Evolutionary conservation across 2,888 invertebrate genomes (phyloP).

Genomic region (Hypercompe scribonia): DNA sequence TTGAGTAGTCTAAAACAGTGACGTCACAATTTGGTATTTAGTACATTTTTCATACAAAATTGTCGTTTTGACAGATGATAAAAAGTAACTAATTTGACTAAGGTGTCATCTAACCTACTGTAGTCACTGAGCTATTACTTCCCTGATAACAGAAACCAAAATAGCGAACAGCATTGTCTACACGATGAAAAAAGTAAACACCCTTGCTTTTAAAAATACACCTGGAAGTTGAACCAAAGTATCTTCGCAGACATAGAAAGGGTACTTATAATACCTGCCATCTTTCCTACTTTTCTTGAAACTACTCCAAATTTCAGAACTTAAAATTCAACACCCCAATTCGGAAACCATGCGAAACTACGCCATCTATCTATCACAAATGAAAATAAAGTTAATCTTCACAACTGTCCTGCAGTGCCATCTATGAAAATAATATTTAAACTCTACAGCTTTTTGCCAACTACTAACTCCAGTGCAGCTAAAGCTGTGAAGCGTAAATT

Average conservation of each 20-base stretch:
- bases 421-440: background rate
- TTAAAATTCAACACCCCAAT: too few relatives aligned
- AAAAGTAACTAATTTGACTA: too few relatives aligned
- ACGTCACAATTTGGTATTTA: too few relatives aligned
- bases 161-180: too few relatives aligned
- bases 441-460: background rate
- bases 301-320: background rate
- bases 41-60: too few relatives aligned
- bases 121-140: too few relatives aligned
- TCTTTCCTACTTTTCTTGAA: background rate
- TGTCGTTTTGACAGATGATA: too few relatives aligned
- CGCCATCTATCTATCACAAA: background rate
- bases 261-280: background rate
- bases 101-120: too few relatives aligned
- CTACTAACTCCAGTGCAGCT: background rate
- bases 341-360: too few relatives aligned
- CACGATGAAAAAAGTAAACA: background rate
- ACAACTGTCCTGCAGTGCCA: slow-evolving; percentile 11
- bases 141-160: too few relatives aligned
- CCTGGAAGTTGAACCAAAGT: background rate
- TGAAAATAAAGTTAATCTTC: background rate
- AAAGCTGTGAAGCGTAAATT: background rate
- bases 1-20: too few relatives aligned
- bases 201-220: background rate
- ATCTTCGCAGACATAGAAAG: background rate